A percentile compares a stretch with the other conserved stretches of the same genome.
These are phyloP conservation scores for Plagodis dolabraria DNA, from an alignment of 2,888 invertebrate species.

Conservation along the genomic window DNA sequence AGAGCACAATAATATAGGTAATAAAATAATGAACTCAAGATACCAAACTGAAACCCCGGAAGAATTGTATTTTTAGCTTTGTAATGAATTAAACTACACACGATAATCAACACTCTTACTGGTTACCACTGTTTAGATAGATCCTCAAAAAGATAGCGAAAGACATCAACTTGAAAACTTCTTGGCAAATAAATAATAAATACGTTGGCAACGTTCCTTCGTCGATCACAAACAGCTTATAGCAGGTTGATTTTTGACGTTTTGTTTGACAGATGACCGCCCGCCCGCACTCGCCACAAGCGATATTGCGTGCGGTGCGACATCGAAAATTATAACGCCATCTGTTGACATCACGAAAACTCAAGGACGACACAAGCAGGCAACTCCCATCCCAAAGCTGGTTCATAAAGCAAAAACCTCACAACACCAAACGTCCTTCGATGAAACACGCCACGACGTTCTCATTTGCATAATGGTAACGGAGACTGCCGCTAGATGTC, in stretches of 20 bases:
- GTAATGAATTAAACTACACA: constrained; percentile 67
- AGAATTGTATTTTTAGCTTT: constrained; percentile 64
- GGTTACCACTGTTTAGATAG: constrained; percentile 55
- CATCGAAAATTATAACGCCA: constrained; percentile 52
- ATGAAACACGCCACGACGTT: constrained; percentile 6
- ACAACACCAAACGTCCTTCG: not conserved
- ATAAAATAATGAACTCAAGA: constrained; percentile 59
- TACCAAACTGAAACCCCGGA: constrained; percentile 66
- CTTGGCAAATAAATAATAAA: constrained; percentile 77
- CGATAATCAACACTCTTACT: constrained; percentile 57
- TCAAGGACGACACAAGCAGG: constrained; percentile 24
- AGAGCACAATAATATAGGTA: constrained; percentile 49
- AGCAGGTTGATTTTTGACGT: constrained; percentile 10
- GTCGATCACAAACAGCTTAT: constrained; percentile 68
- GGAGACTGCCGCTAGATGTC: constrained; percentile 60
- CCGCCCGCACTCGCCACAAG: not conserved
- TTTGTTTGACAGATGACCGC: constrained; percentile 4
- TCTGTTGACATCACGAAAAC: constrained; percentile 52
- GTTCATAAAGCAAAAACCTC: no score
- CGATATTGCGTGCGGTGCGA: no score
- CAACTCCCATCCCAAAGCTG: not conserved
- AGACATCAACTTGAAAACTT: constrained; percentile 67
- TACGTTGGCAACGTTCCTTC: constrained; percentile 72
- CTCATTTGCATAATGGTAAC: constrained; percentile 60
- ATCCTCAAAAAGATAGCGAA: constrained; percentile 47